Evolutionary conservation across 2,888 invertebrate genomes (phyloP).

Genomic region (Andricus curvator): DNA sequence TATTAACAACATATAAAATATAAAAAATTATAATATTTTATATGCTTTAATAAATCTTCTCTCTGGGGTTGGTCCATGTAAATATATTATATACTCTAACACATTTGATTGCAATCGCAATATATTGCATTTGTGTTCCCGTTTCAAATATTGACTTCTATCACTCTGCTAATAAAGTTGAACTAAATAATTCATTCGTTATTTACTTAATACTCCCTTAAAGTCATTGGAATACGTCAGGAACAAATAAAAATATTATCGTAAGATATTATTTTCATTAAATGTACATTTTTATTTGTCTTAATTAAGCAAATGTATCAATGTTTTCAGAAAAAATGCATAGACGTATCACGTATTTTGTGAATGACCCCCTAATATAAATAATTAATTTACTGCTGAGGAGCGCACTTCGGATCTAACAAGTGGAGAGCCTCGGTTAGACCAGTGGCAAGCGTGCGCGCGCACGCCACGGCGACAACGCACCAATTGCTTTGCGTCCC

Average conservation of each 20-base stretch:
- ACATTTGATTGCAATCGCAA: constrained; percentile 26
- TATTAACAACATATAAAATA: too few relatives aligned
- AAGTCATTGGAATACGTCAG: neutral
- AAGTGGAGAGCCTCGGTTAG: too few relatives aligned
- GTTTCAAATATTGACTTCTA: constrained; percentile 32
- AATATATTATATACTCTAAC: constrained; percentile 24
- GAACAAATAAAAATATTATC: neutral
- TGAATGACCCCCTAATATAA: too few relatives aligned
- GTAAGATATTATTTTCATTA: neutral
- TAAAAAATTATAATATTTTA: too few relatives aligned
- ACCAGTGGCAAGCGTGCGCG: too few relatives aligned
- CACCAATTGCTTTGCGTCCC: too few relatives aligned
- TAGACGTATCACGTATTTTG: too few relatives aligned
- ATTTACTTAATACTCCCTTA: neutral
- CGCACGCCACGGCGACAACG: too few relatives aligned
- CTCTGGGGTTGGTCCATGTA: constrained; percentile 28
- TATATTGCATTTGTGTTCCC: constrained; percentile 28
- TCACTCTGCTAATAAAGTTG: constrained; percentile 25
- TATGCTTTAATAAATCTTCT: constrained; percentile 19
- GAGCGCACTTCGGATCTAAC: too few relatives aligned
- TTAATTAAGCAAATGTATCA: neutral
- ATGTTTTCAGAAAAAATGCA: too few relatives aligned
- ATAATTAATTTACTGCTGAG: too few relatives aligned
- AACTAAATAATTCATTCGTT: neutral
- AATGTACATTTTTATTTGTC: neutral